Conservation (phyloP, 2,888 invertebrate genomes). For the Synanthedon vespiformis region DNA sequence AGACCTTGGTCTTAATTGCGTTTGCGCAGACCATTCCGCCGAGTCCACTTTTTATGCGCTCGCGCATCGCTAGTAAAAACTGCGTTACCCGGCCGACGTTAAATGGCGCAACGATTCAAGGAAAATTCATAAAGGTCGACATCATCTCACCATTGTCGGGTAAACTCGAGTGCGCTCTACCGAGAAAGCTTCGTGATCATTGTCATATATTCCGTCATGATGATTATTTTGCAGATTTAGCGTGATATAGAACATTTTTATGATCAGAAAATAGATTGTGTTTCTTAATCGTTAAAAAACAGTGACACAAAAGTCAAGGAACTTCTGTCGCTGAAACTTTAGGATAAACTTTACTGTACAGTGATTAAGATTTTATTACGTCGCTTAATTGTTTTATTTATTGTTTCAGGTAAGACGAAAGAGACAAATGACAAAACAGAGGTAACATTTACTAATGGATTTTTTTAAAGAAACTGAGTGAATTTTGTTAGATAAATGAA, state of each 20-base stretch:
- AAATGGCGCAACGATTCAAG: slow-evolving; percentile 41
- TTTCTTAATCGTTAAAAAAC: no score
- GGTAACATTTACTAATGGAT: no score
- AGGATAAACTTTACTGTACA: no score
- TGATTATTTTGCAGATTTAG: slow-evolving; percentile 40
- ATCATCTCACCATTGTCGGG: slow-evolving; percentile 35
- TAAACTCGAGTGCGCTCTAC: slow-evolving; percentile 46
- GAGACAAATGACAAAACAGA: not conserved
- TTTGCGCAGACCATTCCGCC: slow-evolving; percentile 63
- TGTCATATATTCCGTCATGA: slow-evolving; percentile 23
- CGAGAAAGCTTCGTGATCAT: slow-evolving; percentile 34
- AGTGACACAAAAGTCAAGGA: no score
- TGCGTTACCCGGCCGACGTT: slow-evolving; percentile 46
- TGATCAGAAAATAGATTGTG: not conserved
- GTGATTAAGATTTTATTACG: no score
- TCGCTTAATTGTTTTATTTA: slow-evolving; percentile 7
- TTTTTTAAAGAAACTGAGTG: no score
- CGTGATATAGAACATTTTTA: slow-evolving; percentile 15
- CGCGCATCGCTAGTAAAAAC: slow-evolving; percentile 68
- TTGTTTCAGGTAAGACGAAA: slow-evolving; percentile 43
- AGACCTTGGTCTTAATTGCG: slow-evolving; percentile 72
- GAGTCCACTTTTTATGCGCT: slow-evolving; percentile 67
- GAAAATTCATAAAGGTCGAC: slow-evolving; percentile 33
- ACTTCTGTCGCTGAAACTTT: no score
- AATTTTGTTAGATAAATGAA: no score